These are phyloP conservation scores for Lochmaea capreae DNA, from an alignment of 2,888 invertebrate genomes.

Conservation along the genomic window DNA sequence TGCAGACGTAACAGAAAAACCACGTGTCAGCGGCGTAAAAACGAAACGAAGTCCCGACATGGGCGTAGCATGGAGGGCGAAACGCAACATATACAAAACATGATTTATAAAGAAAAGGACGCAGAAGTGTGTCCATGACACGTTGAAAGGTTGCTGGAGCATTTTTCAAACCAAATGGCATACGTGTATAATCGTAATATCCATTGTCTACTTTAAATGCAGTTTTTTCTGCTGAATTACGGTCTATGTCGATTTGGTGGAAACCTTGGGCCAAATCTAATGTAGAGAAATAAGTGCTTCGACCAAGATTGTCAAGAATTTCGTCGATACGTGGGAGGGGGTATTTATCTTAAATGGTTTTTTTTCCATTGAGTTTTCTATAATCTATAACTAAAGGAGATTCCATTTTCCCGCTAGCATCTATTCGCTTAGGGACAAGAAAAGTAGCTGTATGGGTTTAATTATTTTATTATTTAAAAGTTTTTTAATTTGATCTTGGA, in stretches of 20 bases:
- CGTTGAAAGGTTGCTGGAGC: conserved; percentile 39
- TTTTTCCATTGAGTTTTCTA: conserved; percentile 12
- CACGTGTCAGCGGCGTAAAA: too few relatives aligned
- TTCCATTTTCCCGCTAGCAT: conserved; percentile 32
- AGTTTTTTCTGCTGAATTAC: too few relatives aligned
- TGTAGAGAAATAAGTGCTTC: conserved; percentile 24
- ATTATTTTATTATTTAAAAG: too few relatives aligned
- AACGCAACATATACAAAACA: conserved; percentile 56
- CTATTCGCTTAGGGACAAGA: conserved; percentile 28
- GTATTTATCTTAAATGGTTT: conserved; percentile 12
- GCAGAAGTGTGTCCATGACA: conserved; percentile 38
- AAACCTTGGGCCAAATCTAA: too few relatives aligned
- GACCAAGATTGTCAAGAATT: conserved; percentile 25
- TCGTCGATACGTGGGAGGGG: conserved; percentile 24
- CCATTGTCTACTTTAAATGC: conserved; percentile 35
- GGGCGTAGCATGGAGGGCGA: too few relatives aligned
- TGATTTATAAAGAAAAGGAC: conserved; percentile 19
- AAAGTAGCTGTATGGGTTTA: too few relatives aligned
- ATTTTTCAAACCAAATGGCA: conserved; percentile 43
- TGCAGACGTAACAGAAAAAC: too few relatives aligned
- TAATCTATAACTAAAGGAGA: conserved; percentile 8
- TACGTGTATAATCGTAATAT: conserved; percentile 27
- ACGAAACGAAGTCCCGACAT: too few relatives aligned
- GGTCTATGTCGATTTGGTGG: too few relatives aligned
- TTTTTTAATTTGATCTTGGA: too few relatives aligned